phyloP scores from a whole-genome alignment of 2,888 invertebrate genomes.

The Strigamia crassipes region DNA sequence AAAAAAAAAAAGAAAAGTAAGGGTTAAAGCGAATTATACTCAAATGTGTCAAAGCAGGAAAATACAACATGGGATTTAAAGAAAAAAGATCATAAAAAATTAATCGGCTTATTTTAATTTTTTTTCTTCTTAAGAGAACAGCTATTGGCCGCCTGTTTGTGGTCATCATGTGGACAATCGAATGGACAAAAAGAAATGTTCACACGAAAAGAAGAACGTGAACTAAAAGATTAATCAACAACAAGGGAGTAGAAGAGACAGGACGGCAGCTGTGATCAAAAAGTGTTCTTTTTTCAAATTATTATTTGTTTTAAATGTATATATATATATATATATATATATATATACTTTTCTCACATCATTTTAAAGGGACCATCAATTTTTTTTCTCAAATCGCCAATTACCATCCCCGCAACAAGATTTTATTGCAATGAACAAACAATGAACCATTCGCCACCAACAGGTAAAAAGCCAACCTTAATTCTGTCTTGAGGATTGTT shows the following conservation, averaged over 20 bases:
- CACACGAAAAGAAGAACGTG: not conserved
- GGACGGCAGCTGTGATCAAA: constrained; percentile 27
- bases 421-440: constrained; percentile 2
- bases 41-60: constrained; percentile 10
- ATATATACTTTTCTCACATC: constrained; percentile 4
- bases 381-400: not conserved
- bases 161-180: constrained; percentile 22
- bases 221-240: constrained; percentile 17
- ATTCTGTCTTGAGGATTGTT: constrained; percentile 25
- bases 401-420: constrained; percentile 5
- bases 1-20: not conserved
- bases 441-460: constrained; percentile 8
- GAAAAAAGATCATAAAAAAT: not conserved
- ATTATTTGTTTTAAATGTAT: not conserved
- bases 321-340: not conserved
- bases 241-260: not conserved
- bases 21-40: constrained; percentile 1
- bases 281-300: not conserved
- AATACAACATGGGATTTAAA: not conserved
- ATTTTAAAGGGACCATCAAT: constrained; percentile 14
- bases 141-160: constrained; percentile 23
- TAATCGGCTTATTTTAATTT: not conserved
- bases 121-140: constrained; percentile 20
- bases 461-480: constrained; percentile 26
- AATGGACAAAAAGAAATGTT: not conserved